A percentile compares a stretch with the other conserved stretches of the same genome.
Conservation (phyloP, 2,888 invertebrate genomes). For the Ecdyonurus torrentis region DNA sequence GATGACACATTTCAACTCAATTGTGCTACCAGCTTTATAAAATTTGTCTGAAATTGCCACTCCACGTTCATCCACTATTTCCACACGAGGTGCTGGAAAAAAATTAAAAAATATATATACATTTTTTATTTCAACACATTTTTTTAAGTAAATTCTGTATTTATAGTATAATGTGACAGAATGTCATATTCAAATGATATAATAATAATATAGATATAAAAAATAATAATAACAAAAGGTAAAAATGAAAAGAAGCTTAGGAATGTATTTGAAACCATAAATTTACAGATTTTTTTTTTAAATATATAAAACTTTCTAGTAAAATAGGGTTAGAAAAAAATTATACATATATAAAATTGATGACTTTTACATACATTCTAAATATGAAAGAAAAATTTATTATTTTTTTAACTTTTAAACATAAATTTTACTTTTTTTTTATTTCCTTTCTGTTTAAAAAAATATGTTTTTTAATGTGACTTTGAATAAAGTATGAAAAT, state of each 20-base stretch:
- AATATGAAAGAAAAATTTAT: too few relatives aligned
- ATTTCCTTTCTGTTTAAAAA: too few relatives aligned
- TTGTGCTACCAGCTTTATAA: conserved; percentile 67
- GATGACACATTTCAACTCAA: conserved; percentile 64
- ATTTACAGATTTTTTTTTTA: background rate
- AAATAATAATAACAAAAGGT: background rate
- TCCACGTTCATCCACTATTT: conserved; percentile 64
- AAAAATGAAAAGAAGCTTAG: background rate
- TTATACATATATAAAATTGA: too few relatives aligned
- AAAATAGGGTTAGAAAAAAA: background rate
- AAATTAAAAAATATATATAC: background rate
- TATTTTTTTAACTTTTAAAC: too few relatives aligned
- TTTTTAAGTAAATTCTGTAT: background rate
- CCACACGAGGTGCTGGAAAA: conserved; percentile 57
- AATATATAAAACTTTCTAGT: background rate
- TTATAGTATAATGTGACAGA: too few relatives aligned
- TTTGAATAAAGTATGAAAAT: too few relatives aligned
- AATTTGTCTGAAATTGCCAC: conserved; percentile 60
- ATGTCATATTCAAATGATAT: too few relatives aligned
- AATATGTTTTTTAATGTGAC: too few relatives aligned
- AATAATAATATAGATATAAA: background rate
- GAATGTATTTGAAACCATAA: background rate
- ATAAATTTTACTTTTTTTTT: too few relatives aligned
- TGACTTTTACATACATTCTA: too few relatives aligned
- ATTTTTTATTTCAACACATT: background rate